Evolutionary conservation across 2,888 invertebrate species (phyloP).

Genomic region (Idaea straminata): DNA sequence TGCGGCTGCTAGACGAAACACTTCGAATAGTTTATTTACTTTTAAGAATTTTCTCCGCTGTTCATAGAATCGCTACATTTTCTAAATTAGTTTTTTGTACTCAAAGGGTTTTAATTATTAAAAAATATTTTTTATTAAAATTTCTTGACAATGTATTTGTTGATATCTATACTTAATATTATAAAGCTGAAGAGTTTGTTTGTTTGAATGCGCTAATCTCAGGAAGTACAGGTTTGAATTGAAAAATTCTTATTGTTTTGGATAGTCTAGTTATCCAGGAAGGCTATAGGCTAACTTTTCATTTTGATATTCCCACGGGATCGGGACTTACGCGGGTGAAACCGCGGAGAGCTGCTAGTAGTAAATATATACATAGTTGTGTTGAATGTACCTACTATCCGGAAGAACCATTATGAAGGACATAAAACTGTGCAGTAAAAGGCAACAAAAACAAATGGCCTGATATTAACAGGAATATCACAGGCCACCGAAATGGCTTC

Average conservation of each 20-base stretch:
- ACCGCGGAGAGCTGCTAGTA: not conserved
- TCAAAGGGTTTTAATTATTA: not conserved
- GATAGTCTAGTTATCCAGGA: no score
- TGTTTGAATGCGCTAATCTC: no score
- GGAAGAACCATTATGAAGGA: not conserved
- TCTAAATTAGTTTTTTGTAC: constrained; percentile 3
- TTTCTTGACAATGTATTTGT: no score
- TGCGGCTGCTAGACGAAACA: constrained; percentile 18
- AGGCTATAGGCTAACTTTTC: no score
- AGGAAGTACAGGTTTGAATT: no score
- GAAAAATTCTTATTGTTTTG: no score
- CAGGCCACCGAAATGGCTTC: not conserved
- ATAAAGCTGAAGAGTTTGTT: no score
- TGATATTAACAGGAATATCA: not conserved
- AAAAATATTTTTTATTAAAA: not conserved
- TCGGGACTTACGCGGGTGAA: no score
- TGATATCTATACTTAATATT: no score
- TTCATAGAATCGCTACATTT: constrained; percentile 7
- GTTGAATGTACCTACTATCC: not conserved
- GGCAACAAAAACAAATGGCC: not conserved
- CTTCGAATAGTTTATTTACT: constrained; percentile 17
- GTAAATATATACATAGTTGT: not conserved
- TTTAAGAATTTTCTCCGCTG: constrained; percentile 11
- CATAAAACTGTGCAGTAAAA: not conserved
- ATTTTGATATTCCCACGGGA: no score